Conservation (phyloP, 2,797 vertebrate species). For the Hypotaenidia okinawae region DNA sequence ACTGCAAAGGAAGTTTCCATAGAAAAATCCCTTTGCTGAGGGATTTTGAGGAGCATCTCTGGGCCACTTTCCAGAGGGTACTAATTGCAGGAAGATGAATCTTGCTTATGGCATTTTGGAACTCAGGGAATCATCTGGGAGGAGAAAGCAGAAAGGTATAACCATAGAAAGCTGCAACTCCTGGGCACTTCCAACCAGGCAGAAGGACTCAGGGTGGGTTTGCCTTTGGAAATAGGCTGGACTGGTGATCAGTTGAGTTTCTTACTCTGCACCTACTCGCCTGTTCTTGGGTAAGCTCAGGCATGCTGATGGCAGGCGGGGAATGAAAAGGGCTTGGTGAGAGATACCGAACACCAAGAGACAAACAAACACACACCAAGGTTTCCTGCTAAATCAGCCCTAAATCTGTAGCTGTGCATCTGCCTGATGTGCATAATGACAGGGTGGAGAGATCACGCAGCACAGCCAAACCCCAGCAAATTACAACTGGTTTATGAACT, state of each 20-base stretch:
- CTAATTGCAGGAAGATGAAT: rapidly evolving
- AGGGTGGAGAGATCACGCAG: rapidly evolving
- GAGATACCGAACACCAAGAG: not conserved
- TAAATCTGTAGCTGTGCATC: not conserved
- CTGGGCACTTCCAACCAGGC: not conserved
- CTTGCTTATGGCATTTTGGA: not conserved
- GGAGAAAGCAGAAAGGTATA: not conserved
- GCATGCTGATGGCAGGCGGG: rapidly evolving
- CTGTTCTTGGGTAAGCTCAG: not conserved
- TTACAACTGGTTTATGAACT: not conserved
- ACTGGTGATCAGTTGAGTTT: not conserved
- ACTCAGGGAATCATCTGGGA: not conserved
- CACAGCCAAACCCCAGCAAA: not conserved
- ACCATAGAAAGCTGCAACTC: not conserved
- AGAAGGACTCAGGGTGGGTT: not conserved
- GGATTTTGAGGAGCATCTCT: rapidly evolving
- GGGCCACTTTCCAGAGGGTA: not conserved
- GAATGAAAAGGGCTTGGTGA: not conserved
- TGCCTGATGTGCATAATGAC: not conserved
- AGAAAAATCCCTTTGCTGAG: not conserved
- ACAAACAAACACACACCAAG: not conserved
- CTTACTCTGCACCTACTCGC: not conserved
- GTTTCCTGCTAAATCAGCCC: not conserved
- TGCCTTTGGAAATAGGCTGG: not conserved
- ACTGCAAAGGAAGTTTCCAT: not conserved